Base-by-base conservation (phyloP, 1,140 invertebrate species). In the Ips nitidus region DNA sequence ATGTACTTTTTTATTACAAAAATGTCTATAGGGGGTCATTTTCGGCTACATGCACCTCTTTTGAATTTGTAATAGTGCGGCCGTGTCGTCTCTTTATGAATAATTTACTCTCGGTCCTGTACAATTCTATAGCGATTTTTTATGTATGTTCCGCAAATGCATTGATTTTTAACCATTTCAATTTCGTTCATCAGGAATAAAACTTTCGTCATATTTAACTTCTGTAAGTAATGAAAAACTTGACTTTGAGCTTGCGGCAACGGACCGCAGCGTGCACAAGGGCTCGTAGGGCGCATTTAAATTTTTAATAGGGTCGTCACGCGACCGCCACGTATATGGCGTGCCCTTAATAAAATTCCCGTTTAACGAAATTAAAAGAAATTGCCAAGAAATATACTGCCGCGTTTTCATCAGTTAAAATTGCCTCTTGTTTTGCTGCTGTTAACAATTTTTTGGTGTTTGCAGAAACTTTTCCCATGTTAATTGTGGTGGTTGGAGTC, bases 401-500 rank as follows among this genome's bases (percentile, higher is more conserved):
- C 43, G 7, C 43, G 37, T 61, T 61, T 45, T 61, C 57, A 47
- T 22, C 22, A 22, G 22, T 22, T 22, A 22, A 22, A 22, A 22
- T 22, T 22, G 22, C 22, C 22, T 22, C 22, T 22, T 22, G 22
- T 22, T 22, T 22, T 22, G 22, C 22, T 22, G 22, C 22, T 22
- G 22, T 22, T 22, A 22, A 22, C 22, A 22, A 22, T 22, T 22
- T 22, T 22, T 22, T 22, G 22, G 22, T 22, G 22, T 22, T 22
- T 80, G 4, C 77, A 81, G 80, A 81, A 71, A 80, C 71, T 65
- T 77, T 81, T 70, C 83, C 85, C 57, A 82, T 84, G 70, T 78
- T 86, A 63, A 84, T 86, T 71, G 80, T 86, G 74, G 81, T 82
- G 39, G 82, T 84, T 63, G 79, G 85, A 41, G 80, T 83, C 55